phyloP scores from a whole-genome alignment of 2,888 invertebrate species.

The Drosophila siamana region DNA sequence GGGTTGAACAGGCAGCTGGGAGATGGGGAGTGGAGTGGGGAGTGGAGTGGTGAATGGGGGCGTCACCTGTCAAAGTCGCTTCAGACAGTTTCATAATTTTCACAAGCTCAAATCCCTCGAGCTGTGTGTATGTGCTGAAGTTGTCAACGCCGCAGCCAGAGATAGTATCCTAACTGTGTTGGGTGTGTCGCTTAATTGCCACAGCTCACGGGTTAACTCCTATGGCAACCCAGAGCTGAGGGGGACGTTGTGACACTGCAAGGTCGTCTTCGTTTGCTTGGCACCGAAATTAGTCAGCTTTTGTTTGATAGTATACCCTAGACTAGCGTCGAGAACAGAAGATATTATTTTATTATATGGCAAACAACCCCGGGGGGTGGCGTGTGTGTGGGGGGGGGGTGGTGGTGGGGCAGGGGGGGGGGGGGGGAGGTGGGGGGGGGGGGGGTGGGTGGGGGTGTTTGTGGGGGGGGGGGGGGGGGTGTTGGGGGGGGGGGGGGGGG shows the following conservation, averaged over 20 bases:
- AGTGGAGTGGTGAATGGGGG: not conserved
- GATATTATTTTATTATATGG: too few species aligned
- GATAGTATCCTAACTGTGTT: not conserved
- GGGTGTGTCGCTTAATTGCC: conserved; percentile 67
- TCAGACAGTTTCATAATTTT: conserved; percentile 73
- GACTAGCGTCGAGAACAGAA: too few species aligned
- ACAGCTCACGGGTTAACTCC: conserved; percentile 32
- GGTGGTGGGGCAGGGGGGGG: too few species aligned
- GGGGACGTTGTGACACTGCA: conserved; percentile 5
- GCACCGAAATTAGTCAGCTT: not conserved
- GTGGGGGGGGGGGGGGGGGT: too few species aligned
- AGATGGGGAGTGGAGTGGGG: not conserved
- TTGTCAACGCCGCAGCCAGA: conserved; percentile 28
- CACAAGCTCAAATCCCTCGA: conserved; percentile 63
- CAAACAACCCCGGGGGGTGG: too few species aligned
- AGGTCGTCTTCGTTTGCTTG: conserved; percentile 20
- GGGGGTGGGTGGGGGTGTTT: too few species aligned
- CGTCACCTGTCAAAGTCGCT: conserved; percentile 59
- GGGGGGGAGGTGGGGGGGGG: too few species aligned
- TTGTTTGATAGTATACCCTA: not conserved
- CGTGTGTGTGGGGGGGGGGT: too few species aligned
- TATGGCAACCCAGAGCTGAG: not conserved
- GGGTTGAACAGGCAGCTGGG: not conserved
- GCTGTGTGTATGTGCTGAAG: conserved; percentile 31
- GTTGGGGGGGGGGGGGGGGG: too few species aligned